Evolutionary conservation across 1,140 invertebrate species (phyloP), one percentile per base, ranked within the genome.

Genomic region (Calephelis virginiensis): DNA sequence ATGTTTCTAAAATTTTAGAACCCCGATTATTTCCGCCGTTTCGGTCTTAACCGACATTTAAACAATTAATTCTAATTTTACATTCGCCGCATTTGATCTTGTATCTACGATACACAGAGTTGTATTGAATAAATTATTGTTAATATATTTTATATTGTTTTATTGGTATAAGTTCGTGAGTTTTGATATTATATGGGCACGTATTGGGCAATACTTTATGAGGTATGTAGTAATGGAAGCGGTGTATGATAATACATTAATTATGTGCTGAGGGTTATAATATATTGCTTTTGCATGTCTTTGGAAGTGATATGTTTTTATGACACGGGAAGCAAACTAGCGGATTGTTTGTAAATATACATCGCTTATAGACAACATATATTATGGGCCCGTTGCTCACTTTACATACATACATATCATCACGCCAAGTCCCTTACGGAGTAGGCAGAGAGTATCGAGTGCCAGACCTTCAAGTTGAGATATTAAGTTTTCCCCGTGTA

Each of bases 71-170:
- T 61, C 76, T 61, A 53, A 69, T 71, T 72, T 71, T 70, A 67
- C 64, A 10, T 66, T 66, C 61, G 63, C 67, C 45, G 48, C 60
- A 68, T 49, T 70, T 62, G 63, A 60, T 68, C 71, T 64, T 64
- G 70, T 47, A 65, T 49, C 73, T 67, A 64, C 37, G 12, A 38
- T 49, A 50, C 63, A 50, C 63, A 11, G 9, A 37, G 9, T 78
- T n/a, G 75, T 75, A 73, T 72, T 82, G 83, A 85, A 88, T 88
- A 86, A 88, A 86, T 89, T 86, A 85, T 83, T 82, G 78, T 84
- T 80, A 83, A 85, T 89, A 76, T 72, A 73, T 80, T 81, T 86
- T 86, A 86, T 89, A 83, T 86, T 86, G 86, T 89, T 86, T 89
- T 86, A 86, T 86, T 80, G 77, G 74, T 85, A 81, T 76, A 82